Conservation (phyloP, 2,113 vertebrate species). For the Axis porcinus region DNA sequence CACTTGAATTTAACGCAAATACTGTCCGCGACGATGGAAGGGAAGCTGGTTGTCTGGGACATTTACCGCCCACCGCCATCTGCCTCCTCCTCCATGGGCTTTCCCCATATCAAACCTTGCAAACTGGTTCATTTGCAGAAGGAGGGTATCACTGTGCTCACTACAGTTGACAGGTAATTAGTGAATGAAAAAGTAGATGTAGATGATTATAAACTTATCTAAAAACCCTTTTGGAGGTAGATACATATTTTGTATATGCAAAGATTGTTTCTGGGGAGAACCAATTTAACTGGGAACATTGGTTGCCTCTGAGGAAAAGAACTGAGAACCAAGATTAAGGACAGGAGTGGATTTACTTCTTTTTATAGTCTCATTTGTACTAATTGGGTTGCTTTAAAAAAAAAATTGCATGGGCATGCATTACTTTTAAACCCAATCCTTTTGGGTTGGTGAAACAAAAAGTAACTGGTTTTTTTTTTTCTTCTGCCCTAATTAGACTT, state of each 20-base stretch:
- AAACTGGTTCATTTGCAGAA: slow-evolving; percentile 84
- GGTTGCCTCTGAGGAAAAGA: not conserved
- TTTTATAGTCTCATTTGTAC: not conserved
- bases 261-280: not conserved
- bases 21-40: slow-evolving; percentile 81
- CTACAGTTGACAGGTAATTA: slow-evolving; percentile 82
- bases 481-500: not conserved
- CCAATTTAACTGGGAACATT: not conserved
- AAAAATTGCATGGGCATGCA: not conserved
- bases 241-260: not conserved
- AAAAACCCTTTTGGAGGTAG: not conserved
- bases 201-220: not conserved
- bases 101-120: slow-evolving; percentile 58
- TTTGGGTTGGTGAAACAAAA: not conserved
- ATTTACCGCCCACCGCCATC: not conserved
- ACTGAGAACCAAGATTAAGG: not conserved
- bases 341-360: not conserved
- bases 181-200: not conserved
- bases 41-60: slow-evolving; percentile 89
- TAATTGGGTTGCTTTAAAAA: not conserved
- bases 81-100: not conserved
- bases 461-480: not conserved
- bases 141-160: slow-evolving; percentile 85
- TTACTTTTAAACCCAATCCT: not conserved
- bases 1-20: slow-evolving; percentile 79